Evolutionary conservation across 2,113 vertebrate species (phyloP), one percentile per base, ranked within the genome.

Genomic region (Gallinago paraguaiae): DNA sequence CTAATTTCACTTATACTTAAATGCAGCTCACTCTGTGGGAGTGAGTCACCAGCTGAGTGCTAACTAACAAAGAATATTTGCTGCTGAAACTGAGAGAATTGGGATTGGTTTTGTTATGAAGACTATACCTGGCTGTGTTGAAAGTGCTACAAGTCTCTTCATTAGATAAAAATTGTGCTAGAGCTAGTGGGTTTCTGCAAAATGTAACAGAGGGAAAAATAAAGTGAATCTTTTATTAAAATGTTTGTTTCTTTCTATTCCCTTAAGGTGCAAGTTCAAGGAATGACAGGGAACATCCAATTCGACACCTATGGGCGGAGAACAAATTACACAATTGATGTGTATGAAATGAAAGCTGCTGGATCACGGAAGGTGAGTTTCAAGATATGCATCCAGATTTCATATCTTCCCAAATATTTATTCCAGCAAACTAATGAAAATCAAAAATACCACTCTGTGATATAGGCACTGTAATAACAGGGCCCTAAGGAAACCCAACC

Each of bases 221-320:
- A 78, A 63, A 74, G 45, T 63, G 11, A 33, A 46, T 48, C 11
- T 87, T 65, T 9, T 87, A 84, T 90, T 94, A 93, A 88, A 59
- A 75, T 82, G 41, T 82, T 90, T 86, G 28, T 90, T 94, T 75
- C 23, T 94, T 51, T 76, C 96, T 95, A 51, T 97, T 87, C 76
- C 83, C 85, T 93, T 90, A 54, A 99, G 99, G 99, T 99, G 54
- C 99, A 99, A 98, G 99, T 99, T 56, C 99, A 99, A 94, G 99
- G 99, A 80, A 99, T 99, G 99, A 99, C 99, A 68, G 99, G 99
- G 92, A 99, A 99, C 90, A 99, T 99, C 96, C 99, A 99, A 95
- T 99, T 99, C 18, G 99, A 99, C 98, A 99, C 99, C 96, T 99
- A 99, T 14, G 99, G 99, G 86, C 98, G 99, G 82, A 99, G 99